These are phyloP conservation scores for Sebastes hopkinsi DNA, from an alignment of 2,797 vertebrate species.

Conservation along the genomic window DNA sequence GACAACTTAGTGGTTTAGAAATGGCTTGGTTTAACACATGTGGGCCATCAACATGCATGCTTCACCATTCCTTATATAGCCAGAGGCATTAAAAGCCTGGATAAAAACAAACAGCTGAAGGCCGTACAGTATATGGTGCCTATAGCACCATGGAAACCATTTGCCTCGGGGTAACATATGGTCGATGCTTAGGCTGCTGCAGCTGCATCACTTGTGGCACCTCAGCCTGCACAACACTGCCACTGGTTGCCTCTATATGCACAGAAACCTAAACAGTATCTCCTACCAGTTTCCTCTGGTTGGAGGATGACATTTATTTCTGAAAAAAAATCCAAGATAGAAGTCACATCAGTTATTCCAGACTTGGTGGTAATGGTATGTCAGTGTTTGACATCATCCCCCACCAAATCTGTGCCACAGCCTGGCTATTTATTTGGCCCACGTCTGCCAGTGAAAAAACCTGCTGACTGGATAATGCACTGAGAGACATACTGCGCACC, in stretches of 20 bases:
- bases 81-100: neutral
- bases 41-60: neutral
- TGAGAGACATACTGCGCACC: slow-evolving; percentile 35
- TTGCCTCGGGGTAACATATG: slow-evolving; percentile 25
- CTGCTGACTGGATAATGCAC: slow-evolving; percentile 68
- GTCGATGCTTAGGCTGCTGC: neutral
- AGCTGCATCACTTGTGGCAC: neutral
- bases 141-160: slow-evolving; percentile 1
- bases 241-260: neutral
- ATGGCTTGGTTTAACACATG: neutral
- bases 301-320: slow-evolving; percentile 3
- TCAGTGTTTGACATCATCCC: slow-evolving; percentile 1
- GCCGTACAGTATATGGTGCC: neutral
- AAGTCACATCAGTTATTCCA: neutral
- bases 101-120: slow-evolving; percentile 1
- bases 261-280: neutral
- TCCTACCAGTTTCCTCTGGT: neutral
- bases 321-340: neutral
- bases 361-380: neutral
- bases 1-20: neutral
- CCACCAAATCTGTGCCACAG: slow-evolving; percentile 15
- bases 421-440: slow-evolving; percentile 42
- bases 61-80: neutral
- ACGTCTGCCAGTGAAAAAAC: slow-evolving; percentile 50
- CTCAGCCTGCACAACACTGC: neutral